Conservation (phyloP, 1,140 invertebrate species). For the Trichomalopsis sarcophagae region DNA sequence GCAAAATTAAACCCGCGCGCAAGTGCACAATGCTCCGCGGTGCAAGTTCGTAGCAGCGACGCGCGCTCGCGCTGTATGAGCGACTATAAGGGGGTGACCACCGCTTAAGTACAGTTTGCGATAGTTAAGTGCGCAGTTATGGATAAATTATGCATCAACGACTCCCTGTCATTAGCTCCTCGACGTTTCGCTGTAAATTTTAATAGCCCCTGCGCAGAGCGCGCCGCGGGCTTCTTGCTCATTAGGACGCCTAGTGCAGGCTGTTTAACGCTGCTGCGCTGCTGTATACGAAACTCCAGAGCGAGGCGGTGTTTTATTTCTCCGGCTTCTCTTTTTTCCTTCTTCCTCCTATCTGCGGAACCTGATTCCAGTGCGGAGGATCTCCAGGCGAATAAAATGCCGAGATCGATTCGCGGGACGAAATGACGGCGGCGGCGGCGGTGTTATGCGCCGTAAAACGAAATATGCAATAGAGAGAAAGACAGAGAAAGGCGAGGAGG, state of each 20-base stretch:
- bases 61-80: too few relatives aligned
- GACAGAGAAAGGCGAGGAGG: constrained; percentile 49
- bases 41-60: constrained; percentile 14
- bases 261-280: background rate
- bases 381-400: constrained; percentile 43
- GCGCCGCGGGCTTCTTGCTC: background rate
- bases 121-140: constrained; percentile 43
- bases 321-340: background rate
- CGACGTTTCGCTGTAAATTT: constrained; percentile 39
- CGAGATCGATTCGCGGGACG: background rate
- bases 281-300: background rate
- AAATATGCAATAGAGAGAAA: constrained; percentile 62
- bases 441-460: constrained; percentile 64
- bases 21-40: background rate
- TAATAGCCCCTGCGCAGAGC: background rate
- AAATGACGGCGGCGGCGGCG: background rate
- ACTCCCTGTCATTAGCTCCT: constrained; percentile 46
- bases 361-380: background rate
- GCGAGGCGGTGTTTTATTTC: background rate
- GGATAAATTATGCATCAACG: constrained; percentile 50
- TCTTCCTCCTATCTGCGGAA: background rate
- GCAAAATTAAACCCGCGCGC: constrained; percentile 38
- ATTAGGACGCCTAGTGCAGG: constrained; percentile 20
- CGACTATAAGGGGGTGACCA: constrained; percentile 22
- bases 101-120: constrained; percentile 45